Evolutionary conservation across 37 sponge, comb jelly and placozoan genomes (phyloP).

Genomic region (Aplysina aerophoba): DNA sequence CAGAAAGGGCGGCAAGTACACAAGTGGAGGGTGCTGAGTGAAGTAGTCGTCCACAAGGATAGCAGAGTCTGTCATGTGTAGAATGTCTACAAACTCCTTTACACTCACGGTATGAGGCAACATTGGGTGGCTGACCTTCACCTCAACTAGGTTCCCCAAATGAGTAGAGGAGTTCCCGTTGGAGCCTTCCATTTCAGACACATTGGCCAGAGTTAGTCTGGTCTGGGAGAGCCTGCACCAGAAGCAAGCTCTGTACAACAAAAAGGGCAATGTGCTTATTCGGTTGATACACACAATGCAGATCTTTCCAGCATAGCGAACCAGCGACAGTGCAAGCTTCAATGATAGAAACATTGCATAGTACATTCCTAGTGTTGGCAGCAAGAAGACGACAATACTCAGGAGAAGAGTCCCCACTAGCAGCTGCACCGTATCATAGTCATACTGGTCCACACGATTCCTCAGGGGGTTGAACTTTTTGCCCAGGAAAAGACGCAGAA

Average conservation of each 20-base stretch:
- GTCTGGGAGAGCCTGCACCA: background rate
- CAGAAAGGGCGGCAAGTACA: background rate
- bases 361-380: conserved; percentile 73
- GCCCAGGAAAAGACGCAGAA: conserved; percentile 74
- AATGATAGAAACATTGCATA: conserved; percentile 51
- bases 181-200: too few relatives aligned
- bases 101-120: background rate
- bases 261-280: background rate
- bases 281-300: conserved; percentile 43
- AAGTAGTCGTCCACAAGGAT: background rate
- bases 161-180: too few relatives aligned
- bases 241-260: background rate
- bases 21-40: background rate
- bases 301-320: conserved; percentile 38
- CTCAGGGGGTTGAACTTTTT: conserved; percentile 78
- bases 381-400: conserved; percentile 75
- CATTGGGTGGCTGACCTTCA: background rate
- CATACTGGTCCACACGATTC: conserved; percentile 71
- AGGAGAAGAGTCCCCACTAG: conserved; percentile 78
- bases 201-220: background rate
- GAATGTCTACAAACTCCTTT: too few relatives aligned
- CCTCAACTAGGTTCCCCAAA: background rate
- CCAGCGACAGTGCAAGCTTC: conserved; percentile 34
- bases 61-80: background rate
- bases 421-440: conserved; percentile 68